phyloP scores from a whole-genome alignment of 2,888 invertebrate genomes.

The Drosophila phalerata region DNA sequence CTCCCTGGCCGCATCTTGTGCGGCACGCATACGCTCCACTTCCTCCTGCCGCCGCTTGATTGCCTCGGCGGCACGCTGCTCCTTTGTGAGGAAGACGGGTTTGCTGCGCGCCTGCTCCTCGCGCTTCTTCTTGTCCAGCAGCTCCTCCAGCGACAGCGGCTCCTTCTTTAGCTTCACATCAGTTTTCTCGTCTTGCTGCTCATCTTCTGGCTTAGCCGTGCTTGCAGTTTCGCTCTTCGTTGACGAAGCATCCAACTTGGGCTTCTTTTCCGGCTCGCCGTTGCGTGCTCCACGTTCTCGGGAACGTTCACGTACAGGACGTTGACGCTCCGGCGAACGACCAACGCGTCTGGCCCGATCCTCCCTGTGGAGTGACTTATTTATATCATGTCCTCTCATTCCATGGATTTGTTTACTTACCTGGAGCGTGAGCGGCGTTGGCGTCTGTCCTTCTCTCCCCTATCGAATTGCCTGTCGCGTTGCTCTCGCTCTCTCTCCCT shows the following conservation, averaged over 20 bases:
- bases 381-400: not conserved
- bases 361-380: conserved; percentile 41
- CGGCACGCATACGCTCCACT: conserved; percentile 92
- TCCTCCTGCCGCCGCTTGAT: conserved; percentile 95
- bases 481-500: conserved; percentile 54
- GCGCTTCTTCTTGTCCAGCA: conserved; percentile 97
- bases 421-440: conserved; percentile 78
- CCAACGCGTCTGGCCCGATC: conserved; percentile 62
- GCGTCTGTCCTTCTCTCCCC: conserved; percentile 73
- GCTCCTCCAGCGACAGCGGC: conserved; percentile 97
- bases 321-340: conserved; percentile 66
- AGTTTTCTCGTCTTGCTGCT: conserved; percentile 83
- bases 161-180: conserved; percentile 87
- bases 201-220: conserved; percentile 82
- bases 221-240: conserved; percentile 13
- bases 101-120: conserved; percentile 98
- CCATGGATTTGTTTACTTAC: conserved; percentile 23
- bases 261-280: conserved; percentile 71
- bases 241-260: conserved; percentile 38
- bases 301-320: conserved; percentile 63
- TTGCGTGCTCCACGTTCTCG: conserved; percentile 55
- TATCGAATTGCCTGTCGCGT: conserved; percentile 59
- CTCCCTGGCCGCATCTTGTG: conserved; percentile 86
- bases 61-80: conserved; percentile 96
- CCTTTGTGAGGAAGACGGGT: conserved; percentile 98